Evolutionary conservation across 2,797 vertebrate species (phyloP).

Genomic region (Chaunax sp.): DNA sequence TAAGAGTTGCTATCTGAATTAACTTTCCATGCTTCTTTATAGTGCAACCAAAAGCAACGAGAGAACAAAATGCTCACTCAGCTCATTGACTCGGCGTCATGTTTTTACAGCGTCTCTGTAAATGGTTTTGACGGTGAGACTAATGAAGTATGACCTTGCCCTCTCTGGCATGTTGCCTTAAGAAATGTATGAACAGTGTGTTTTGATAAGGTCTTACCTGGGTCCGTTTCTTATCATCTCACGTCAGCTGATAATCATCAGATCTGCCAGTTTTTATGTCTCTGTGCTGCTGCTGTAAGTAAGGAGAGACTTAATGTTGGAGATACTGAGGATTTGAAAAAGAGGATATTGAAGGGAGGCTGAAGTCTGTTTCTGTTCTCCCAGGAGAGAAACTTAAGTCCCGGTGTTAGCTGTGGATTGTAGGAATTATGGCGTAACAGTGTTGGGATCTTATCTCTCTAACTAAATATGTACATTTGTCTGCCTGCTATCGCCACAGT

Average conservation of each 20-base stretch:
- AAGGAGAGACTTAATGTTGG: conserved; percentile 21
- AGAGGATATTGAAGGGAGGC: conserved; percentile 7
- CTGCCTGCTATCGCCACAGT: too few relatives aligned
- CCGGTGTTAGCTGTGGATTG: neutral
- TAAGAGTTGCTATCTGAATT: neutral
- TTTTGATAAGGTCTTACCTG: conserved; percentile 66
- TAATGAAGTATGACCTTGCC: conserved; percentile 56
- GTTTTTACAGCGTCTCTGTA: conserved; percentile 29
- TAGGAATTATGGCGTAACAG: conserved; percentile 8
- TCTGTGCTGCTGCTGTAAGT: conserved; percentile 38
- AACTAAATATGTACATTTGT: neutral
- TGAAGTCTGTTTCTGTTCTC: conserved; percentile 1
- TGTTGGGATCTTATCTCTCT: conserved; percentile 8
- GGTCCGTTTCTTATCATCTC: conserved; percentile 56
- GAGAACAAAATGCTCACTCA: too few relatives aligned
- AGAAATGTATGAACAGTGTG: conserved; percentile 56
- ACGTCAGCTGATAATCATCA: conserved; percentile 62
- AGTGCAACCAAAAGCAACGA: too few relatives aligned
- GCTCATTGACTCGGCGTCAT: too few relatives aligned
- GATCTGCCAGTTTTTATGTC: conserved; percentile 36
- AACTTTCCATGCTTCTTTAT: too few relatives aligned
- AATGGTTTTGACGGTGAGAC: conserved; percentile 57
- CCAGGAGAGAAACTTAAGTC: conserved; percentile 1
- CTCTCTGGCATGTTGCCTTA: conserved; percentile 54
- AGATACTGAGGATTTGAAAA: neutral